Base-by-base conservation (phyloP, 2,113 vertebrate genomes). In the Limnothrissa miodon region DNA sequence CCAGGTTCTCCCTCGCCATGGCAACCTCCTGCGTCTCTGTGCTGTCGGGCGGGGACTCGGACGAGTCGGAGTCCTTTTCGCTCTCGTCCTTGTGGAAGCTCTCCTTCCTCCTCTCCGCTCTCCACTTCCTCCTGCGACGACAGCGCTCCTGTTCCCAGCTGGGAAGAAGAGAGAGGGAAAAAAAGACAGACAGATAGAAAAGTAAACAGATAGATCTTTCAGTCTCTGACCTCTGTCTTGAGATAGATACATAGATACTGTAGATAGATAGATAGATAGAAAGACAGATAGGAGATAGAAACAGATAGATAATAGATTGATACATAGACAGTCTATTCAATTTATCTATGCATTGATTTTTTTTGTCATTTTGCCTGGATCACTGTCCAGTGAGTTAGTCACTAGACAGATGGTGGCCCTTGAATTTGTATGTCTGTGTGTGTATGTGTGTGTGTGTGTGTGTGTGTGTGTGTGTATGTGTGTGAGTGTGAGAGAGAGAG, bases 81-180 rank as follows among this genome's bases (percentile, higher is more conserved):
- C 95, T 96, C 78, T 96, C 96, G 0, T 96, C 96, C 82, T 96
- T 97, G 81, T 88, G 91, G 48, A 90, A 88, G 7, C 91, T 95
- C 86, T 97, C 96, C 88, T 96, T 97, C 82, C 91, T 91, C 39
- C 87, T 91, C 78, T 96, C 96, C 1, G 94, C 93, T 5, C 87
- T 91, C 96, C 96, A 95, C 53, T 96, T 96, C 90, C 92, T 95
- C 19, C 92, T 87, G 39, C 90, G 82, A 0, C 91, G 87, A 0
- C 90, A 93, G 42, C 94, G 94, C 90, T 97, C 96, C 25, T 96
- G 96, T 80, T 97, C 96, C 97, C 96, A 97, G 87, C 97, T 98
- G 19, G 0, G 66, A 33, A 33, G 36, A 25, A 8, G 15, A 1
- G 29, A 25, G 59, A 9, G 11, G 59, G 7, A 53, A 53, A 2